phyloP scores from a whole-genome alignment of 2,113 vertebrate genomes.

The Dinomys branickii region DNA sequence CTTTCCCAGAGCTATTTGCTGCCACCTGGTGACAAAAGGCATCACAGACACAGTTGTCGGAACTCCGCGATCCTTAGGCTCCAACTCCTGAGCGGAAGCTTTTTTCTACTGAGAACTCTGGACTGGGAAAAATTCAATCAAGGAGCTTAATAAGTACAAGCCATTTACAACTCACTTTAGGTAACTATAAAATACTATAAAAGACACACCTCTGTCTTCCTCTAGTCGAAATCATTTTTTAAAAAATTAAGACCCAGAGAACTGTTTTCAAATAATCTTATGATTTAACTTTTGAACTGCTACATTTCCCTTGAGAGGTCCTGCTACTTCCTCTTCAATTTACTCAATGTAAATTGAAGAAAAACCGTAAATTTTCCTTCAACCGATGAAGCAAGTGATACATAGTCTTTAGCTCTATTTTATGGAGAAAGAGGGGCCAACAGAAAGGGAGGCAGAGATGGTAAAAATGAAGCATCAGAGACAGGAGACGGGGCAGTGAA shows the following conservation, averaged over 20 bases:
- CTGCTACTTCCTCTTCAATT: neutral
- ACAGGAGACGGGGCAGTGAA: neutral
- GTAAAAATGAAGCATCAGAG: neutral
- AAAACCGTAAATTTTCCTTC: neutral
- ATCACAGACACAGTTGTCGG: neutral
- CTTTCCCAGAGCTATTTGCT: constrained; percentile 45
- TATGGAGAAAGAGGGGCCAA: neutral
- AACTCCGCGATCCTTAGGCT: neutral
- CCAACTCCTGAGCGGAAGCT: neutral
- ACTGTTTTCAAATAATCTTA: neutral
- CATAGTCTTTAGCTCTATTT: neutral
- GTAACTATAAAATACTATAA: neutral
- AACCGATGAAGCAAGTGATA: neutral
- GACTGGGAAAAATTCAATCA: neutral
- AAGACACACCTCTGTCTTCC: neutral
- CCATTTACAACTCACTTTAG: neutral
- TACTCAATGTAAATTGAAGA: neutral
- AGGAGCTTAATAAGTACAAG: neutral
- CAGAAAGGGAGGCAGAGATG: neutral
- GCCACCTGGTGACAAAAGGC: constrained; percentile 66
- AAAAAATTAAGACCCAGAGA: neutral
- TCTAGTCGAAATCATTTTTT: neutral
- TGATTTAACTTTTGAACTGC: constrained; percentile 15
- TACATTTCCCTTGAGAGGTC: neutral
- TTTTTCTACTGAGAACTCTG: neutral